Evolutionary conservation across 2,797 vertebrate species (phyloP), one percentile per base, ranked within the genome.

Genomic region (Pantherophis alleghaniensis): DNA sequence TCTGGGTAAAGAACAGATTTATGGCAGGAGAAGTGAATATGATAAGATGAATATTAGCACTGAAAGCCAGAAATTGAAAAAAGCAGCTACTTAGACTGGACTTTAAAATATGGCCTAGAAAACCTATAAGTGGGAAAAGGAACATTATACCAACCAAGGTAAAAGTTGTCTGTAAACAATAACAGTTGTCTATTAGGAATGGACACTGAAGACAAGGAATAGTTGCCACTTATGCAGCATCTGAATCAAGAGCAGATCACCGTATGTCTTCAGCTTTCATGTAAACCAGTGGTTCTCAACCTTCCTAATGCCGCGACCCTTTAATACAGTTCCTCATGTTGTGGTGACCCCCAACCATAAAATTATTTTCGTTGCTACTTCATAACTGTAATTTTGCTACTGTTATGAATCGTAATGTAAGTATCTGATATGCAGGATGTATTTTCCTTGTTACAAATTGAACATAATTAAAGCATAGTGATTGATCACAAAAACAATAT

Each of bases 1-100:
- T 55, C 91, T 92, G 93, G 90, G 87, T 94, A 96, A 79, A 93
- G 96, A 94, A 94, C 87, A 91, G 86, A 90, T 94, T 94, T 55
- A 94, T 92, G 95, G 95, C 93, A 92, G 92, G 93, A 94, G 95
- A 94, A 93, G 55, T 1, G 90, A 96, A 92, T 59, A 92, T 5
- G 1, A 32, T 53, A 4, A 94, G 95, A 93, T 94, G 94, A 95
- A 90, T 91, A 60, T 92, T 93, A 88, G 53, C 79, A n/a, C 37
- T 95, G 92, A 92, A 95, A 93, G 94, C 93, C 57, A 20, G 91
- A 94, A 83, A 22, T 1, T 11, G 90, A 59, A 89, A 91, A 92
- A 92, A 89, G 61, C 88, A 86, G 91, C 87, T 91, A 2, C 69
- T 37, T 37, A 79, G 32, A 79, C 32, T 79, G 69, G 32, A 79